Conservation (phyloP, 2,888 invertebrate genomes). For the Sinelater perroti region DNA sequence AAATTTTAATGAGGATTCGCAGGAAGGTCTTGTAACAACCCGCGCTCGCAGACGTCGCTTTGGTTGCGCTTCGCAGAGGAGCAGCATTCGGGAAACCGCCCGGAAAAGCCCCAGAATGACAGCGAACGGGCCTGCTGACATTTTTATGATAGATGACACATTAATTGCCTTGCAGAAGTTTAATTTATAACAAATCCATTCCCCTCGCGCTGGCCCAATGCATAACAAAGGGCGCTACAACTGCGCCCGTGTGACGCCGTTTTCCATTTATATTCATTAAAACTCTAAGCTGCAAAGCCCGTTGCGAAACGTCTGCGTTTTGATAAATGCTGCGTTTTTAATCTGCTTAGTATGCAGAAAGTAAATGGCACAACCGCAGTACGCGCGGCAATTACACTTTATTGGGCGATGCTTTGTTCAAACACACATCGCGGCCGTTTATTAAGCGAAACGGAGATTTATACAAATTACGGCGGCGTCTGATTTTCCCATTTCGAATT, state of each 20-base stretch:
- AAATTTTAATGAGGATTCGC: slow-evolving; percentile 27
- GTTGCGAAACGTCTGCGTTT: slow-evolving; percentile 33
- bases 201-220: slow-evolving; percentile 26
- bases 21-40: slow-evolving; percentile 8
- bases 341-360: slow-evolving; percentile 33
- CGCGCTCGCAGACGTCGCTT: slow-evolving; percentile 18
- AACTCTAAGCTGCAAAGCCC: slow-evolving; percentile 31
- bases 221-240: slow-evolving; percentile 31
- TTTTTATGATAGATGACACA: slow-evolving; percentile 34
- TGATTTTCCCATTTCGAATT: slow-evolving; percentile 17
- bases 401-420: slow-evolving; percentile 28
- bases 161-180: slow-evolving; percentile 29
- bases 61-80: background rate
- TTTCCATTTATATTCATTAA: slow-evolving; percentile 34
- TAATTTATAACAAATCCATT: slow-evolving; percentile 33
- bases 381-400: slow-evolving; percentile 30
- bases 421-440: slow-evolving; percentile 17
- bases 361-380: slow-evolving; percentile 32
- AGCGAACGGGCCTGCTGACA: slow-evolving; percentile 30
- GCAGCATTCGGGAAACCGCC: slow-evolving; percentile 1
- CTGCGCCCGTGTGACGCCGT: slow-evolving; percentile 30
- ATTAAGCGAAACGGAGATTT: slow-evolving; percentile 22
- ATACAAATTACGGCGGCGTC: slow-evolving; percentile 17
- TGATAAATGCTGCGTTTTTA: slow-evolving; percentile 35
- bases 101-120: slow-evolving; percentile 17